Percentiles rank a stretch among this genome's conserved stretches.
Conservation (phyloP, 2,797 vertebrate genomes). For the Calcarius lapponicus region DNA sequence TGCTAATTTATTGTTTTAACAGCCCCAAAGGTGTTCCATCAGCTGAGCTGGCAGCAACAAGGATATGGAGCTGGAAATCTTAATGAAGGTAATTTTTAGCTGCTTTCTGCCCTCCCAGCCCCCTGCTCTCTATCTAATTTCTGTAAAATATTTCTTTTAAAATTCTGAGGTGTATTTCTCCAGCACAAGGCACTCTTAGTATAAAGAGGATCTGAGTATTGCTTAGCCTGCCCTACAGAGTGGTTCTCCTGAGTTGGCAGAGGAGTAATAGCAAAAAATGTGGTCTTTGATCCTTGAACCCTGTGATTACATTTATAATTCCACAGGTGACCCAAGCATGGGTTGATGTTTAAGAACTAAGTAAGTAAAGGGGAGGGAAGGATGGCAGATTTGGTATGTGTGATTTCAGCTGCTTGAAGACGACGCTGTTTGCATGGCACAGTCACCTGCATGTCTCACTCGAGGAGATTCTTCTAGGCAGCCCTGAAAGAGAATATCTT, state of each 20-base stretch:
- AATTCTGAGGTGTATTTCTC: not conserved
- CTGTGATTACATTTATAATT: not conserved
- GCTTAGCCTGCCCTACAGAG: not conserved
- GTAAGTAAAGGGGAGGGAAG: not conserved
- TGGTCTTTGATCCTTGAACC: not conserved
- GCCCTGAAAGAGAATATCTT: not conserved
- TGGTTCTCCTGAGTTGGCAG: not conserved
- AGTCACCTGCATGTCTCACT: not conserved
- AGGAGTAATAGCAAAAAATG: not conserved
- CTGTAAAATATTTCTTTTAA: not conserved
- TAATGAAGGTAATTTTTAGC: not conserved
- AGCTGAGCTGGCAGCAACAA: constrained; percentile 9
- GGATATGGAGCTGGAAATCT: not conserved
- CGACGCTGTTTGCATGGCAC: not conserved
- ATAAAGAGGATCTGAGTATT: not conserved
- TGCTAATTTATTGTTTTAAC: constrained; percentile 40
- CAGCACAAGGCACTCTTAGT: not conserved
- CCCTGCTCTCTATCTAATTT: not conserved
- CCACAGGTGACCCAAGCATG: rapidly evolving
- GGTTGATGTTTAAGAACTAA: not conserved
- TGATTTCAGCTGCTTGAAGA: not conserved
- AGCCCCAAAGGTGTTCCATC: constrained; percentile 22
- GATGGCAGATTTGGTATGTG: not conserved
- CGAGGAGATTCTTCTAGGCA: not conserved
- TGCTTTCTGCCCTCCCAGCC: rapidly evolving